phyloP scores from a whole-genome alignment of 2,113 vertebrate genomes.

The Okapia johnstoni region DNA sequence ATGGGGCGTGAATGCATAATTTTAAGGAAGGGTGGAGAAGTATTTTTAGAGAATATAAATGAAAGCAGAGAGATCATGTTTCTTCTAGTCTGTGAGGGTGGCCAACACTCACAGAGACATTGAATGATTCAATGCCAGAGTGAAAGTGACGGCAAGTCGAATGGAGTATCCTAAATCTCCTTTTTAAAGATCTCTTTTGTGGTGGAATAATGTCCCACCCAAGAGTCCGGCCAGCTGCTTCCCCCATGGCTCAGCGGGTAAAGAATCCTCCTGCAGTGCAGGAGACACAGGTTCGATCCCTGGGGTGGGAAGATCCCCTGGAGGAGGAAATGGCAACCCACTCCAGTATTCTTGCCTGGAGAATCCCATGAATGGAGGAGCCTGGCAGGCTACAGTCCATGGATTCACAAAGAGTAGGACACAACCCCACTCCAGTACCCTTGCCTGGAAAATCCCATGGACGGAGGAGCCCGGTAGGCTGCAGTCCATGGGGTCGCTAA shows the following conservation, averaged over 20 bases:
- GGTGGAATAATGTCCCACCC: neutral
- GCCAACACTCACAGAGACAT: neutral
- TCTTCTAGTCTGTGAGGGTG: neutral
- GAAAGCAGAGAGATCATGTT: neutral
- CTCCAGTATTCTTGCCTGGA: too few relatives aligned
- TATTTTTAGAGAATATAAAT: neutral
- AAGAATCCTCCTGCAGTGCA: neutral
- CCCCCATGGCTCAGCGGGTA: neutral
- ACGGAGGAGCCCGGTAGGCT: neutral
- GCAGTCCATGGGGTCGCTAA: neutral
- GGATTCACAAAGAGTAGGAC: too few relatives aligned
- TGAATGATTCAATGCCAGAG: neutral
- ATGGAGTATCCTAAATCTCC: neutral
- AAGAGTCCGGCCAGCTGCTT: neutral
- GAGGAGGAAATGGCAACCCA: neutral
- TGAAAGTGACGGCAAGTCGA: neutral
- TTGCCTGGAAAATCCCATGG: neutral
- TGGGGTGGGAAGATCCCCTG: neutral
- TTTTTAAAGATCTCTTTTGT: neutral
- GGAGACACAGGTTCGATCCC: neutral
- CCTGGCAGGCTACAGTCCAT: too few relatives aligned
- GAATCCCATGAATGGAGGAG: too few relatives aligned
- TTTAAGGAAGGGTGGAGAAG: neutral
- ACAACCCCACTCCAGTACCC: neutral
- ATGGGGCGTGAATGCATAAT: neutral